Conservation (phyloP, 2,113 vertebrate species). For the Mesembrinibis cayennensis region DNA sequence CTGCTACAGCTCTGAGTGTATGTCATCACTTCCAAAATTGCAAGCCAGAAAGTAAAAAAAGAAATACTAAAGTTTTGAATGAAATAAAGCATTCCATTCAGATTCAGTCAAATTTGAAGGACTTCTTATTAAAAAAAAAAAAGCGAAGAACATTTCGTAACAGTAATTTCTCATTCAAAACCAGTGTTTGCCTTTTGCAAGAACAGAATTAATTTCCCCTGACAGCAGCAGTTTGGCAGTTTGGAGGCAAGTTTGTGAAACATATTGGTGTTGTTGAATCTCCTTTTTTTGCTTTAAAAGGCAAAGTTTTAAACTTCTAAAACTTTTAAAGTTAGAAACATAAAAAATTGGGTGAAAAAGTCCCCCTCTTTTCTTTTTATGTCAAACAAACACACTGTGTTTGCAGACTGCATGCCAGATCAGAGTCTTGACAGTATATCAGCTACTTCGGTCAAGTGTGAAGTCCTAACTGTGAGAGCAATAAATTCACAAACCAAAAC, state of each 20-base stretch:
- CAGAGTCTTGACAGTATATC: neutral
- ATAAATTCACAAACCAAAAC: constrained; percentile 32
- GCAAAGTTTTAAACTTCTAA: neutral
- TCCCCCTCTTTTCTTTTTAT: neutral
- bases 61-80: neutral
- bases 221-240: neutral
- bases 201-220: neutral
- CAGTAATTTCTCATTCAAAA: neutral
- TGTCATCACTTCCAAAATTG: constrained; percentile 8
- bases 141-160: neutral
- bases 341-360: neutral
- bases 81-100: constrained; percentile 18
- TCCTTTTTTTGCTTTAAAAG: neutral
- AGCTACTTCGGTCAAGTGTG: neutral
- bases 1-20: neutral
- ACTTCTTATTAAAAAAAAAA: neutral
- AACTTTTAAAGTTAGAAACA: neutral
- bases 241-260: neutral
- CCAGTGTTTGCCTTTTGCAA: neutral
- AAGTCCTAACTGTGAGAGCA: neutral
- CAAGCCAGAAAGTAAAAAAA: neutral
- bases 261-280: neutral
- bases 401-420: neutral
- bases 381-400: neutral
- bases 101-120: neutral